Base-by-base conservation (phyloP, 2,888 invertebrate species). In the Mythimna impura region DNA sequence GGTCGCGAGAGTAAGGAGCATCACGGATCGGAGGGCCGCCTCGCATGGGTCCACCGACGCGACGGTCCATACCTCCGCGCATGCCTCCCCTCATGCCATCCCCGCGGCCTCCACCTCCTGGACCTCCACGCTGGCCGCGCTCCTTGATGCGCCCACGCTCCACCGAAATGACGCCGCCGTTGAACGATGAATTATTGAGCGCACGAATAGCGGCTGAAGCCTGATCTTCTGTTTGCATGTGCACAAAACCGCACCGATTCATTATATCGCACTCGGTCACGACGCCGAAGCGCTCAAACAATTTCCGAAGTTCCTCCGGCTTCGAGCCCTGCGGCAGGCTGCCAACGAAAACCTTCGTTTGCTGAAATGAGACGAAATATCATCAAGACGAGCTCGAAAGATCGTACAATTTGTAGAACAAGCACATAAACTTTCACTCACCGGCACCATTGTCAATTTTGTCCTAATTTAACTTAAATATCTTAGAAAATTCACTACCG, bases 181-280 rank as follows among this genome's bases (percentile, higher is more conserved):
- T 98, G 92, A 99, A 98, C 65, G 97, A 97, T 1, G 97, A 96
- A 87, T 98, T 98, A 93, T 99, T 98, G 47, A 99, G 94, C 47
- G 97, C 98, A 80, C 97, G 97, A 85, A 98, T 98, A 0, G 99
- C 99, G 71, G 97, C 97, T 62, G 97, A 97, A 5, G 99, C 99
- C 93, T 98, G 97, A 67, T 98, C 98, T 88, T 97, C 97, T 30
- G 98, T 97, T 90, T 98, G 98, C 97, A 98, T 97, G 94, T 99
- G 99, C 66, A 99, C 98, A 95, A 99, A 99, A 14, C 99, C 99
- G 93, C 99, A 99, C 78, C 99, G 97, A 93, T 99, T 99, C 96
- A 99, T 98, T 74, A 99, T 98, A 92, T 99, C 99, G 93, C 99
- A 99, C 94, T 99, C 99, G 25, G 98, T 98, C 9, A 99, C 99